Conservation (phyloP, 1,140 invertebrate species). For the Pseudoatta argentina region DNA sequence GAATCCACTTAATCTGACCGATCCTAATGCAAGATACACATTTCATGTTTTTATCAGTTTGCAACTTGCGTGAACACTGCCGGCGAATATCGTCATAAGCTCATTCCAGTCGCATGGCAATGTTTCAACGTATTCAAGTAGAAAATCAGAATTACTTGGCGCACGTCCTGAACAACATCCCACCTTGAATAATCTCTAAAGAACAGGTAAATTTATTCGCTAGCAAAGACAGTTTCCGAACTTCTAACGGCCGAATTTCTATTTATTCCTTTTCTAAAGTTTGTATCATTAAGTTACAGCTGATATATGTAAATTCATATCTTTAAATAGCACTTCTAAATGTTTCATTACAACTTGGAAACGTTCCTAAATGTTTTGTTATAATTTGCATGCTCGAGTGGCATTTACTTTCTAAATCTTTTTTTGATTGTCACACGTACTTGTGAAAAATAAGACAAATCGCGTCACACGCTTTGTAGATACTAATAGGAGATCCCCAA, state of each 20-base stretch:
- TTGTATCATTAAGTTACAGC: constrained; percentile 5
- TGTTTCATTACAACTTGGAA: background rate
- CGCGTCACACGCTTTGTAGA: background rate
- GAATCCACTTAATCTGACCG: constrained; percentile 50
- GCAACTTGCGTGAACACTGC: background rate
- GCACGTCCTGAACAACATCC: constrained; percentile 4
- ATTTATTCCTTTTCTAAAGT: constrained; percentile 1
- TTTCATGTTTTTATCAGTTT: constrained; percentile 45
- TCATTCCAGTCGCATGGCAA: constrained; percentile 29
- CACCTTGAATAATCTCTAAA: constrained; percentile 6
- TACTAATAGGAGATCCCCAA: constrained; percentile 2
- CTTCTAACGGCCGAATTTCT: background rate
- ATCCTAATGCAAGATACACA: constrained; percentile 32
- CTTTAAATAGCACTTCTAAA: background rate
- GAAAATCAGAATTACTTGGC: constrained; percentile 48
- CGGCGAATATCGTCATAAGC: constrained; percentile 27
- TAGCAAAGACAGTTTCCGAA: background rate
- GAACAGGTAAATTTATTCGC: constrained; percentile 22
- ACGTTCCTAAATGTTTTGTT: background rate
- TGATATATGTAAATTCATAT: background rate
- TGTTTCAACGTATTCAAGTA: constrained; percentile 20
- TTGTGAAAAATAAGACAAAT: background rate
- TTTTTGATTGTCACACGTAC: constrained; percentile 27
- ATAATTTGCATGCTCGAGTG: constrained; percentile 23
- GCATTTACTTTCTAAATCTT: constrained; percentile 36